These are phyloP conservation scores for Calidris pygmaea DNA, from an alignment of 2,113 vertebrate species.

Conservation along the genomic window DNA sequence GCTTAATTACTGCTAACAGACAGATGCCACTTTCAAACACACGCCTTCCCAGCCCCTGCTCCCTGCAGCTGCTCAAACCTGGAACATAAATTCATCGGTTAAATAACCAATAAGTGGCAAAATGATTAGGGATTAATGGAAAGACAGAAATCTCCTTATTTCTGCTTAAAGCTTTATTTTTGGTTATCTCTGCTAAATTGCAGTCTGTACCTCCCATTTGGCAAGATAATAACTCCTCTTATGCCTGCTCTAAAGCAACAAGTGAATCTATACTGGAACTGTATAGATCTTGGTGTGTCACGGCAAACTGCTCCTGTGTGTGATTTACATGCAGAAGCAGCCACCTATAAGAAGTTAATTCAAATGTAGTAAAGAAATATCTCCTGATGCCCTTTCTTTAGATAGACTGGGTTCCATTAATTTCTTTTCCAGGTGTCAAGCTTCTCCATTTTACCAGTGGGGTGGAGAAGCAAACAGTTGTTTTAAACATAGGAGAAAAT, in stretches of 20 bases:
- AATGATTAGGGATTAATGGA: slow-evolving; percentile 43
- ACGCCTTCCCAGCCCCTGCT: not conserved
- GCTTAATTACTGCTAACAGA: slow-evolving; percentile 72
- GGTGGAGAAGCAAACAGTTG: not conserved
- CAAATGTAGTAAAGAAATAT: not conserved
- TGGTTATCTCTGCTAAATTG: not conserved
- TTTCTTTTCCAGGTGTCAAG: not conserved
- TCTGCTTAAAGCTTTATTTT: slow-evolving; percentile 43
- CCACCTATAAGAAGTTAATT: not conserved
- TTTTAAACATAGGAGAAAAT: not conserved
- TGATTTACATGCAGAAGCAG: not conserved
- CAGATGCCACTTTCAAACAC: slow-evolving; percentile 72
- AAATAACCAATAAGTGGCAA: slow-evolving; percentile 46
- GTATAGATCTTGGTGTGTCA: not conserved
- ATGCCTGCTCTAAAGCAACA: not conserved
- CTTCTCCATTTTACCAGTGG: not conserved
- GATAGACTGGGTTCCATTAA: not conserved
- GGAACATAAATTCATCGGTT: slow-evolving; percentile 35
- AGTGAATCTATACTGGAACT: not conserved
- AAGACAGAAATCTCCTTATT: slow-evolving; percentile 14
- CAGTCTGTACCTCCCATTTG: not conserved
- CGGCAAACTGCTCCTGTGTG: not conserved
- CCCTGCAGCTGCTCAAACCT: slow-evolving; percentile 50
- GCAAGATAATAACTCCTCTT: not conserved
- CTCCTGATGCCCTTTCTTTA: not conserved